Evolutionary conservation across 2,888 invertebrate genomes (phyloP).

Genomic region (Synanthedon vespiformis): DNA sequence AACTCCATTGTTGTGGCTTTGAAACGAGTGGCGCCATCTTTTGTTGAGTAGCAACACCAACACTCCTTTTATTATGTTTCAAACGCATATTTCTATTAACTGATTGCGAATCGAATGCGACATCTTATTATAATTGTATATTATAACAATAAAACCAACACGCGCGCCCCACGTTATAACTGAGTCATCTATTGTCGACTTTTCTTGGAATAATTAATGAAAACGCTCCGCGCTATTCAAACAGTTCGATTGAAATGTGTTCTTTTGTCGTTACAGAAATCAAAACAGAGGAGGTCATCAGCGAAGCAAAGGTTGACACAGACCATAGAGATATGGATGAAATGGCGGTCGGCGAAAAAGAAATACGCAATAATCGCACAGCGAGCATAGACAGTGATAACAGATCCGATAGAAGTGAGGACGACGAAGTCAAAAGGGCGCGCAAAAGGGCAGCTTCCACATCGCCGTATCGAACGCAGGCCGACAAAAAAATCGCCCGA

Average conservation of each 20-base stretch:
- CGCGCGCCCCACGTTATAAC: slow-evolving; percentile 30
- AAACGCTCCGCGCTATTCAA: slow-evolving; percentile 57
- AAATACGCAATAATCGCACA: slow-evolving; percentile 42
- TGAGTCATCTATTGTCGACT: slow-evolving; percentile 65
- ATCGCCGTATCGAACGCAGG: slow-evolving; percentile 42
- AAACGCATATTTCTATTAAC: slow-evolving; percentile 32
- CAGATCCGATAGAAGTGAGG: slow-evolving; percentile 67
- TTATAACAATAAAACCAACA: slow-evolving; percentile 40
- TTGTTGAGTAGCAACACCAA: slow-evolving; percentile 20
- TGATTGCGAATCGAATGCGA: slow-evolving; percentile 35
- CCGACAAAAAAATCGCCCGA: slow-evolving; percentile 49
- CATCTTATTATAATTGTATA: slow-evolving; percentile 33
- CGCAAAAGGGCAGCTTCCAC: slow-evolving; percentile 54
- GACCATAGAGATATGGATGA: slow-evolving; percentile 32
- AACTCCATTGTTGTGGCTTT: no score
- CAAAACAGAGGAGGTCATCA: slow-evolving; percentile 62
- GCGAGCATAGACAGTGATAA: slow-evolving; percentile 69
- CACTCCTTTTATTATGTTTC: not conserved
- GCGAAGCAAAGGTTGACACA: slow-evolving; percentile 56
- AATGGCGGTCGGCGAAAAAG: slow-evolving; percentile 41
- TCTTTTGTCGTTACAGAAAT: slow-evolving; percentile 64
- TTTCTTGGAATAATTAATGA: slow-evolving; percentile 64
- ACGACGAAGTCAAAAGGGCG: slow-evolving; percentile 42
- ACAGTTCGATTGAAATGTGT: slow-evolving; percentile 26
- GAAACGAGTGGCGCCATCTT: slow-evolving; percentile 24